These are phyloP conservation scores for Mustelus asterias DNA, from an alignment of 2,113 vertebrate genomes.

Conservation along the genomic window DNA sequence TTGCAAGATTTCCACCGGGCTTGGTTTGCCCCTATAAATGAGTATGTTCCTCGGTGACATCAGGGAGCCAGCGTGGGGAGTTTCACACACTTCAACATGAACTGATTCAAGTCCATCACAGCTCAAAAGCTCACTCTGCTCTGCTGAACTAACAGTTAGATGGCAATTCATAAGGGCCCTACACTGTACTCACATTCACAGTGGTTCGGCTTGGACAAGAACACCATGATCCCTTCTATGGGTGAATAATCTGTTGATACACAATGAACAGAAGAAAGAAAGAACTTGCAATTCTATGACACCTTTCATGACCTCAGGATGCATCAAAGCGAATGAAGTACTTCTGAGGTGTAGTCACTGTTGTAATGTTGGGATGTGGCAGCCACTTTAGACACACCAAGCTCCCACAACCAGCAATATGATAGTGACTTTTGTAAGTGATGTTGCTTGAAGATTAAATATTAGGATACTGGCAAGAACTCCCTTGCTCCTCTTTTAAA, in stretches of 20 bases:
- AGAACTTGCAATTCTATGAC: not conserved
- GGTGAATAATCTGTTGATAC: not conserved
- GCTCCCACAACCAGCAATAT: not conserved
- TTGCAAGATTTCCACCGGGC: not conserved
- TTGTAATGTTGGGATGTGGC: not conserved
- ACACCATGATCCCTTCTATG: not conserved
- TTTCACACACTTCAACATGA: not conserved
- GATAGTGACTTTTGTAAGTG: not conserved
- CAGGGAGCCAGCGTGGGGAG: not conserved
- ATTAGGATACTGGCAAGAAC: not conserved
- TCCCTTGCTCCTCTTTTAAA: not conserved
- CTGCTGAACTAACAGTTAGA: not conserved
- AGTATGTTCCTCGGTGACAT: not conserved
- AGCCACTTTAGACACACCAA: not conserved
- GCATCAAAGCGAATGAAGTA: not conserved
- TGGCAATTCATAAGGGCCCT: not conserved
- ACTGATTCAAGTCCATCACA: not conserved
- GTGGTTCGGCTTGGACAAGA: not conserved
- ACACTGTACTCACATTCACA: not conserved
- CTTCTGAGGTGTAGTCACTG: not conserved
- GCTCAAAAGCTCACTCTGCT: not conserved
- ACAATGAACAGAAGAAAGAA: not conserved
- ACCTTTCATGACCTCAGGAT: not conserved
- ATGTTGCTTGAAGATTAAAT: not conserved
- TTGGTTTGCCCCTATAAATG: not conserved